These are phyloP conservation scores for Acanthopleura granulata DNA, from an alignment of 2,888 invertebrate species.

Conservation along the genomic window DNA sequence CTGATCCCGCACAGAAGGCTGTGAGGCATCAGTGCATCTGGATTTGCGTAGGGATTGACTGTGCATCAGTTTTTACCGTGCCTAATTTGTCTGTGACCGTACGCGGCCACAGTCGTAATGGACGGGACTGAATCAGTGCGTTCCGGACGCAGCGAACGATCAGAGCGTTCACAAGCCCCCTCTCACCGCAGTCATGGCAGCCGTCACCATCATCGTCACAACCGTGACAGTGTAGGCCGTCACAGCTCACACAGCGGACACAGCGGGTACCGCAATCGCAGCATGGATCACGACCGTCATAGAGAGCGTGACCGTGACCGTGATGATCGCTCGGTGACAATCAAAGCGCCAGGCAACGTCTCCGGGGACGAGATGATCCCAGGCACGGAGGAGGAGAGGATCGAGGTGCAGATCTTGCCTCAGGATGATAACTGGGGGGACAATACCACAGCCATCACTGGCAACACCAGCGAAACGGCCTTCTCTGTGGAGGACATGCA, in stretches of 20 bases:
- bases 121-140: conserved; percentile 91
- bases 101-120: conserved; percentile 34
- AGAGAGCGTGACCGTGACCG: conserved; percentile 40
- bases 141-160: conserved; percentile 84
- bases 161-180: conserved; percentile 82
- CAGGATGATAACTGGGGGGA: conserved; percentile 99
- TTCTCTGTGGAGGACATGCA: conserved; percentile 87
- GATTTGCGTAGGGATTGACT: no score
- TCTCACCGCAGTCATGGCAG: conserved; percentile 67
- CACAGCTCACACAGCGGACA: conserved; percentile 27
- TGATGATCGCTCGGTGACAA: conserved; percentile 59
- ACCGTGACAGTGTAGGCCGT: conserved; percentile 27
- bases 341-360: conserved; percentile 55
- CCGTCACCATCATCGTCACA: conserved; percentile 39
- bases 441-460: conserved; percentile 96
- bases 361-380: conserved; percentile 42
- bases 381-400: conserved; percentile 69
- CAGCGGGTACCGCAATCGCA: conserved; percentile 29
- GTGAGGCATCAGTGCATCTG: no score
- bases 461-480: conserved; percentile 95
- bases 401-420: conserved; percentile 95
- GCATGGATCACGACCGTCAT: conserved; percentile 40
- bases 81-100: conserved; percentile 11
- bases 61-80: no score
- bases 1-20: no score